Evolutionary conservation across 2,888 invertebrate species (phyloP), one percentile per base, ranked within the genome.

Genomic region (Rhagonycha fulva): DNA sequence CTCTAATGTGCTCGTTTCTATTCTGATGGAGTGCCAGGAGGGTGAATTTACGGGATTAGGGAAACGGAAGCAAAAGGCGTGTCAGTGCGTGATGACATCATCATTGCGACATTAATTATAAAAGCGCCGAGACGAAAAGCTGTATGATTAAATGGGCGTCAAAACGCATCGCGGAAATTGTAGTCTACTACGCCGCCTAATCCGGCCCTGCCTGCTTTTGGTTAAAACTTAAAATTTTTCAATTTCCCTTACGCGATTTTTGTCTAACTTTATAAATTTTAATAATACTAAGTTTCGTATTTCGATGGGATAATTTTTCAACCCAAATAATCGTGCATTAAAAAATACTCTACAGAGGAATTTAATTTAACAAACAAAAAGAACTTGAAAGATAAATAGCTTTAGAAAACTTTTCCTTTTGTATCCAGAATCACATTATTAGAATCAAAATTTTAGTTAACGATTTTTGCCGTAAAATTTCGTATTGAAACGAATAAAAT

Each of bases 1-100:
- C 78, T 79, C 80, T 80, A 81, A 81, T 81, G 74, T 68, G 76
- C 79, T 81, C 79, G 79, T 81, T 80, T 80, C 81, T 80, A 80
- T 80, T 76, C 80, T 73, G 73, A 70, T 72, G 76, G 68, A 70
- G 60, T 77, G 68, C 77, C 72, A 72, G 73, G 62, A 76, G 79
- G 80, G 80, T 72, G 77, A 79, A 80, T 81, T 80, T 76, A 76
- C 76, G 75, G 68, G 70, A 69, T 76, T 74, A 77, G 76, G 76
- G 78, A 78, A 78, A 77, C 77, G 77, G 75, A 76, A 72, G 72
- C 72, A 75, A 70, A 74, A 76, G 80, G 80, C 79, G 81, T 82
- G 76, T 78, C 78, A 75, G 67, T 75, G 75, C 77, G 75, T 77
- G 77, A 77, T 78, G 77, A 77, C 78, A 76, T 76, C 78, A 76